Evolutionary conservation across 2,113 vertebrate genomes (phyloP).

Genomic region (Chelonoidis abingdonii): DNA sequence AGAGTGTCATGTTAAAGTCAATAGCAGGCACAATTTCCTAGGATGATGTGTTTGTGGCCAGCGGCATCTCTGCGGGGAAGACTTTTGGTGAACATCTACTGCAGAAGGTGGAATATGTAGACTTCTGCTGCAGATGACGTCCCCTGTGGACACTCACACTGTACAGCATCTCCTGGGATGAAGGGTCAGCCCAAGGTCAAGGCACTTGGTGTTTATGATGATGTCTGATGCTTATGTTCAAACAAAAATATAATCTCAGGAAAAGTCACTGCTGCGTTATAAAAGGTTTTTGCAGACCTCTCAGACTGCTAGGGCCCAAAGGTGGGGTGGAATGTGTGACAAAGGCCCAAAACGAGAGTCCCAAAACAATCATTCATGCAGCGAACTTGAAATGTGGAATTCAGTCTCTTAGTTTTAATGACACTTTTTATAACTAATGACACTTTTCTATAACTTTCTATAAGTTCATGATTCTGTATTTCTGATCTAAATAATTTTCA

Average conservation of each 20-base stretch:
- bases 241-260: not conserved
- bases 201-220: not conserved
- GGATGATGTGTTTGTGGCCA: not conserved
- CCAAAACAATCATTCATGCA: not conserved
- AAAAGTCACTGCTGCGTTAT: not conserved
- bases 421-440: not conserved
- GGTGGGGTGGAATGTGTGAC: not conserved
- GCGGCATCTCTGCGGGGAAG: not conserved
- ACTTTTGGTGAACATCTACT: not conserved
- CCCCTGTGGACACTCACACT: not conserved
- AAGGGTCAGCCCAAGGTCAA: fast-evolving
- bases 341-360: not conserved
- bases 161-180: not conserved
- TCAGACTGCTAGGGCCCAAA: not conserved
- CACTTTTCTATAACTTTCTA: too few relatives aligned
- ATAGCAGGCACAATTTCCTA: fast-evolving
- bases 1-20: not conserved
- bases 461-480: not conserved
- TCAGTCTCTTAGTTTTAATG: not conserved
- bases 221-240: too few relatives aligned
- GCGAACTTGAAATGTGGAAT: not conserved
- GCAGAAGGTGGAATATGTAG: not conserved
- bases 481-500: not conserved
- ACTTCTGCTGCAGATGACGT: fast-evolving
- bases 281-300: not conserved